phyloP scores from a whole-genome alignment of 1,140 invertebrate genomes.

The Sipha flava region DNA sequence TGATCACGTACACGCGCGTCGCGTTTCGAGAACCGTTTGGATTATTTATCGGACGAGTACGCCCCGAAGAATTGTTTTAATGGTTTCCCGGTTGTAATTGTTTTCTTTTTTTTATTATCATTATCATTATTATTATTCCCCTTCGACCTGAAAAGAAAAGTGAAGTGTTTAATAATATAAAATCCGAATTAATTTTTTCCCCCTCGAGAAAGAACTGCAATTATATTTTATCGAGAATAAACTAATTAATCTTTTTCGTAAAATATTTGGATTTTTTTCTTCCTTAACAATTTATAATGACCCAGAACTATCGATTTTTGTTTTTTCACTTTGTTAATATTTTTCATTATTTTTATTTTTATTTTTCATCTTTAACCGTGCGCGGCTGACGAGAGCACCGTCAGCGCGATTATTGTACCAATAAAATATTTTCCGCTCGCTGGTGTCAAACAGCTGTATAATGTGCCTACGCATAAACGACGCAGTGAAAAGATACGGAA shows the following conservation, averaged over 20 bases:
- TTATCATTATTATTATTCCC: too few species aligned
- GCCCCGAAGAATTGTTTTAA: background rate
- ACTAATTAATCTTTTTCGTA: conserved; percentile 1
- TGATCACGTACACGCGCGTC: too few species aligned
- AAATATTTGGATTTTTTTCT: background rate
- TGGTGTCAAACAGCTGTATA: too few species aligned
- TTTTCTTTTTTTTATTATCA: too few species aligned
- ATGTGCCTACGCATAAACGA: too few species aligned
- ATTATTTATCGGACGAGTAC: too few species aligned
- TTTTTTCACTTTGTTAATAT: background rate
- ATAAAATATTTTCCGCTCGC: too few species aligned
- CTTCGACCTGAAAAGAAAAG: background rate
- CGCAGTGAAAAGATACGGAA: too few species aligned
- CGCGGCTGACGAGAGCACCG: too few species aligned
- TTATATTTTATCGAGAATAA: background rate
- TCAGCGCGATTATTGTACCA: too few species aligned
- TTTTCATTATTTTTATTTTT: background rate
- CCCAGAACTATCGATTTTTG: background rate
- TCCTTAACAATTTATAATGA: background rate
- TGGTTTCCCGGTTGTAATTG: background rate
- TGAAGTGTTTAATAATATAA: background rate
- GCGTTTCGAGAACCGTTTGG: too few species aligned
- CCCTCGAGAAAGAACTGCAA: background rate
- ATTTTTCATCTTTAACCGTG: too few species aligned
- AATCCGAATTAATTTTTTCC: background rate